Conservation (phyloP, 1,140 invertebrate genomes). For the Drosophila sp. region DNA sequence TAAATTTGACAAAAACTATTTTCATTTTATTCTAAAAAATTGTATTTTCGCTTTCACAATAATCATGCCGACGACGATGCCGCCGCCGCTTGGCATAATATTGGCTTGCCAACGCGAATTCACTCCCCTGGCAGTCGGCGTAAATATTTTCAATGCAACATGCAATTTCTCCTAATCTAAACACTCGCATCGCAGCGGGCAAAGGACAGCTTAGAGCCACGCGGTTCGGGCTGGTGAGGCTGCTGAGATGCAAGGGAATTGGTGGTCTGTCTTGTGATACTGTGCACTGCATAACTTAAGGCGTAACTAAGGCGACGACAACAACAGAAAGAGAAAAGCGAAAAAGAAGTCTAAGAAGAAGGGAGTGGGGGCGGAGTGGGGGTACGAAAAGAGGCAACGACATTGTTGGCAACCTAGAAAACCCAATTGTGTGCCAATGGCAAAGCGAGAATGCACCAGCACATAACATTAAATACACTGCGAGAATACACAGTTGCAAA, state of each 20-base stretch:
- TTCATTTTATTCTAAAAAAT: not conserved
- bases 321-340: conserved; percentile 21
- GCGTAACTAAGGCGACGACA: conserved; percentile 59
- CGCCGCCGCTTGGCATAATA: conserved; percentile 22
- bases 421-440: conserved; percentile 72
- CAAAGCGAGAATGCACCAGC: conserved; percentile 35
- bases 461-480: conserved; percentile 38
- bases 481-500: conserved; percentile 2
- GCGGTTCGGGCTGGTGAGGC: not conserved
- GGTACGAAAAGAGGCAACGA: conserved; percentile 12
- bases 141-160: conserved; percentile 76
- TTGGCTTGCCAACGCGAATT: conserved; percentile 32
- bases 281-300: conserved; percentile 70
- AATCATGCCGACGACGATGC: not conserved
- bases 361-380: not conserved
- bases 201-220: not conserved
- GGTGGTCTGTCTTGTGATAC: conserved; percentile 37
- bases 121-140: conserved; percentile 25
- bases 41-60: conserved; percentile 27
- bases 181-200: conserved; percentile 58
- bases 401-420: conserved; percentile 38
- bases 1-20: conserved; percentile 26
- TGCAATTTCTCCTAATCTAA: conserved; percentile 77
- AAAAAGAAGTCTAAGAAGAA: conserved; percentile 18
- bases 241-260: not conserved